Evolutionary conservation across 2,113 vertebrate species (phyloP).

Genomic region (Burhinus bistriatus): DNA sequence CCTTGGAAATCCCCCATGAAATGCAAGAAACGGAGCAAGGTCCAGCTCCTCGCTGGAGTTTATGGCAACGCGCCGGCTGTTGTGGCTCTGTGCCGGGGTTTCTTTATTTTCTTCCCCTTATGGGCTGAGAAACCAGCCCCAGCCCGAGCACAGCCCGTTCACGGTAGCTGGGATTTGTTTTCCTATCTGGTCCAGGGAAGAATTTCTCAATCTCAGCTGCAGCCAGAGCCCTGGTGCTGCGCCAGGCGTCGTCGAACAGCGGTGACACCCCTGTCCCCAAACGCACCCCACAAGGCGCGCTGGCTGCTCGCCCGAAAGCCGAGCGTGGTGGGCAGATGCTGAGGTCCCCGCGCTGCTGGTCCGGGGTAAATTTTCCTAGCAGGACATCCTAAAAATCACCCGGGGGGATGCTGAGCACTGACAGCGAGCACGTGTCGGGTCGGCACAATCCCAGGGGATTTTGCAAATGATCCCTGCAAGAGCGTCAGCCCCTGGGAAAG

Average conservation of each 20-base stretch:
- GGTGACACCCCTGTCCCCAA: not conserved
- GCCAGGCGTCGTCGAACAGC: not conserved
- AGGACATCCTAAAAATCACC: not conserved
- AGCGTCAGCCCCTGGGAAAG: not conserved
- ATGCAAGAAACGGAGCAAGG: not conserved
- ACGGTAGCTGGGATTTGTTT: not conserved
- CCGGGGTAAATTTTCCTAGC: not conserved
- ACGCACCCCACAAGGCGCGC: not conserved
- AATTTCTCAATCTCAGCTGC: not conserved
- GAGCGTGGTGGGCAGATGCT: fast-evolving
- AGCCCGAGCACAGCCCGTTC: not conserved
- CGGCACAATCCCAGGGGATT: not conserved
- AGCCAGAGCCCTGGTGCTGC: not conserved
- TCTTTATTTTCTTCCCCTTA: conserved; percentile 53
- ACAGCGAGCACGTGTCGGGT: not conserved
- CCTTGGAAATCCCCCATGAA: not conserved
- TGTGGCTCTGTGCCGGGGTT: not conserved
- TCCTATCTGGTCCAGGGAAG: not conserved
- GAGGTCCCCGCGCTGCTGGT: not conserved
- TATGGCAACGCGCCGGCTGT: not conserved
- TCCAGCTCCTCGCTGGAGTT: not conserved
- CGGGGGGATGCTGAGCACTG: fast-evolving
- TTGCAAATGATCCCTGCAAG: not conserved
- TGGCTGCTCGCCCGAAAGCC: not conserved
- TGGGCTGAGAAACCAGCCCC: not conserved